Evolutionary conservation across 2,888 invertebrate genomes (phyloP).

Genomic region (Drosophila pseudotalamancana): DNA sequence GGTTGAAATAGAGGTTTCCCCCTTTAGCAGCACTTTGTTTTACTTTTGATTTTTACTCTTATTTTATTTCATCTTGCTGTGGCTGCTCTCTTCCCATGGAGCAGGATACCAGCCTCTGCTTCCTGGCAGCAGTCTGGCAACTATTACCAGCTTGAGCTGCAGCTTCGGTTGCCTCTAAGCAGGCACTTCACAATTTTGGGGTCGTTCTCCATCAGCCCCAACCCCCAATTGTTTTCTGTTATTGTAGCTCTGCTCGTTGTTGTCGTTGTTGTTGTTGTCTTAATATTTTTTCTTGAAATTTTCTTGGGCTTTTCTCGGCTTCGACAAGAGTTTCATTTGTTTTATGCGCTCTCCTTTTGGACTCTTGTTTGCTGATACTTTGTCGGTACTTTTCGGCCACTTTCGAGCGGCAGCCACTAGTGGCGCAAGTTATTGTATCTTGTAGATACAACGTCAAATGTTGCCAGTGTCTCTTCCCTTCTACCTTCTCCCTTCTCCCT

Average conservation of each 20-base stretch:
- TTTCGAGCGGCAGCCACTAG: slow-evolving; percentile 69
- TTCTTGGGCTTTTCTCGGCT: slow-evolving; percentile 74
- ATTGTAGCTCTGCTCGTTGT: slow-evolving; percentile 30
- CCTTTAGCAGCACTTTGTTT: slow-evolving; percentile 68
- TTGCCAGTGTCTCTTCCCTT: slow-evolving; percentile 36
- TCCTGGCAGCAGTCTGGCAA: slow-evolving; percentile 48
- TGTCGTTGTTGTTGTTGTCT: slow-evolving; percentile 72
- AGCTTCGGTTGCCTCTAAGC: slow-evolving; percentile 44
- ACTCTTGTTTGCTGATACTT: slow-evolving; percentile 80
- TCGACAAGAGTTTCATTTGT: slow-evolving; percentile 78
- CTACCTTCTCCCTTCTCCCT: no score
- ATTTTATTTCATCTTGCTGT: slow-evolving; percentile 51
- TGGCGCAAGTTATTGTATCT: slow-evolving; percentile 78
- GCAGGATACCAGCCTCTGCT: slow-evolving; percentile 36
- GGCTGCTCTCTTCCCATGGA: slow-evolving; percentile 31
- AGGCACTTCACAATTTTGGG: slow-evolving; percentile 62
- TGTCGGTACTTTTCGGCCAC: slow-evolving; percentile 79
- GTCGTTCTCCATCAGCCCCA: slow-evolving; percentile 8
- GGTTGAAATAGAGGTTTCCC: slow-evolving; percentile 25
- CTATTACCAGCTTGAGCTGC: slow-evolving; percentile 61
- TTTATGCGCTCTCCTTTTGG: slow-evolving; percentile 77
- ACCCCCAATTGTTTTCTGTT: neutral
- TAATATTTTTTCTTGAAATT: slow-evolving; percentile 78
- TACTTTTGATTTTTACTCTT: slow-evolving; percentile 70
- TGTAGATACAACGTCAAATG: slow-evolving; percentile 71